Evolutionary conservation across 2,888 invertebrate genomes (phyloP).

Genomic region (Opisthograptis luteolata): DNA sequence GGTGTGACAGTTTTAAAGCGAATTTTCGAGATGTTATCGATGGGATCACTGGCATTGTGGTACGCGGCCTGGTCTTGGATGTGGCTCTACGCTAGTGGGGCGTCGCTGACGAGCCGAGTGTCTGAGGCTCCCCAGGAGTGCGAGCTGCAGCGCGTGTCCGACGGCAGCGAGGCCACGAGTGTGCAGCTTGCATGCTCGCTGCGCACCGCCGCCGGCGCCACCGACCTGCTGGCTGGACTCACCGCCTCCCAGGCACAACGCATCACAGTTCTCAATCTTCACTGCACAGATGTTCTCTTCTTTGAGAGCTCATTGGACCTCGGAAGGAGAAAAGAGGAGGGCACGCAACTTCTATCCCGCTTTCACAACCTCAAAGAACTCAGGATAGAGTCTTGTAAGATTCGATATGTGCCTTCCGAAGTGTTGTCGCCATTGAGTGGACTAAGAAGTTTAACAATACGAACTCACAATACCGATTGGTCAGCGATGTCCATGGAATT

Average conservation of each 20-base stretch:
- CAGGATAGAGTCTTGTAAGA: conserved; percentile 90
- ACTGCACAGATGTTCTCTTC: conserved; percentile 89
- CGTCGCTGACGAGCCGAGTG: conserved; percentile 79
- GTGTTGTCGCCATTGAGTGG: conserved; percentile 88
- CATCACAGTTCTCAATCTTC: conserved; percentile 87
- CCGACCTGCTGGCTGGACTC: conserved; percentile 86
- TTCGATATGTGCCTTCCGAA: conserved; percentile 88
- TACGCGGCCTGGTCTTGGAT: conserved; percentile 71
- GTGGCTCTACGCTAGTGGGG: conserved; percentile 67
- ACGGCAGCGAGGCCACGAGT: conserved; percentile 82
- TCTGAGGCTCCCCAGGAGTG: conserved; percentile 89
- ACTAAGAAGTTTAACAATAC: conserved; percentile 86
- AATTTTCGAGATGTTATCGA: conserved; percentile 75
- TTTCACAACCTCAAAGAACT: conserved; percentile 88
- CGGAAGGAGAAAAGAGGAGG: conserved; percentile 78
- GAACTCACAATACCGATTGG: conserved; percentile 92
- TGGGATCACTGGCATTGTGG: conserved; percentile 75
- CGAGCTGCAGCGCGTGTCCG: conserved; percentile 87
- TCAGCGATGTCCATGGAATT: conserved; percentile 91
- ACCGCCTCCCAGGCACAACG: conserved; percentile 87
- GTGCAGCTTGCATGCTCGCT: conserved; percentile 87
- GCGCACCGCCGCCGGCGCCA: conserved; percentile 87
- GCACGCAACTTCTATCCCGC: conserved; percentile 84
- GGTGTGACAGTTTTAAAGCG: conserved; percentile 79
- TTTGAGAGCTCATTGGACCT: conserved; percentile 88